Conservation (phyloP, 2,888 invertebrate genomes). For the Penaeus monodon region DNA sequence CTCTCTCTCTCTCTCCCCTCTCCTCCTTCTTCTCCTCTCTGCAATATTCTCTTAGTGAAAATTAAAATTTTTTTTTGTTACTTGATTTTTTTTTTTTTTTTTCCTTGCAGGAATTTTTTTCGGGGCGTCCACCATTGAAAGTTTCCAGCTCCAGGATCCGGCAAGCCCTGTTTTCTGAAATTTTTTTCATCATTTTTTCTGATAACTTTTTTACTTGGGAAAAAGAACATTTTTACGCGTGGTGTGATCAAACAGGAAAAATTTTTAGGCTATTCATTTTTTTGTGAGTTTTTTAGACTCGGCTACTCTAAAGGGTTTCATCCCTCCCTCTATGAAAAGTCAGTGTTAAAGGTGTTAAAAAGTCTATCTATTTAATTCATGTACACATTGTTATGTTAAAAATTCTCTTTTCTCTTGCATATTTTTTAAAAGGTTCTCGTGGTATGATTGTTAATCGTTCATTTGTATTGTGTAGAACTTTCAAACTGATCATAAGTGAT, state of each 20-base stretch:
- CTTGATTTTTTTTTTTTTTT: constrained; percentile 9
- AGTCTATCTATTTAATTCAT: background rate
- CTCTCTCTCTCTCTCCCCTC: no score
- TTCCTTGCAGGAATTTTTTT: constrained; percentile 77
- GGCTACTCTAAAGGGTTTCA: constrained; percentile 83
- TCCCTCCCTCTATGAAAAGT: constrained; percentile 88
- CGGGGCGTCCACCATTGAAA: constrained; percentile 56
- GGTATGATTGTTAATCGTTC: no score
- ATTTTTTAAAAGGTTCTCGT: background rate
- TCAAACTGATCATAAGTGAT: no score
- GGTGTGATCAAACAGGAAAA: constrained; percentile 94
- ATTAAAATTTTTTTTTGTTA: no score
- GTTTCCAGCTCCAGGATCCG: constrained; percentile 85
- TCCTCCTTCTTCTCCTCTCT: no score
- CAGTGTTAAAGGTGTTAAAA: constrained; percentile 71
- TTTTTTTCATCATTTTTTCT: constrained; percentile 90
- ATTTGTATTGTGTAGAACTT: no score
- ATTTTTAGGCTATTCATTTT: constrained; percentile 88
- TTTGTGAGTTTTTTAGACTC: constrained; percentile 79
- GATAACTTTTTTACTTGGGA: no score
- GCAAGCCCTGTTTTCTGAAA: constrained; percentile 87
- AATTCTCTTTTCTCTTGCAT: background rate
- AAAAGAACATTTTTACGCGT: no score
- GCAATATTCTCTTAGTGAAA: no score
- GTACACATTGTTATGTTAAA: background rate